Percentiles rank a stretch among this genome's conserved stretches.
Evolutionary conservation across 2,888 invertebrate species (phyloP).

Genomic region (Pomacea canaliculata): DNA sequence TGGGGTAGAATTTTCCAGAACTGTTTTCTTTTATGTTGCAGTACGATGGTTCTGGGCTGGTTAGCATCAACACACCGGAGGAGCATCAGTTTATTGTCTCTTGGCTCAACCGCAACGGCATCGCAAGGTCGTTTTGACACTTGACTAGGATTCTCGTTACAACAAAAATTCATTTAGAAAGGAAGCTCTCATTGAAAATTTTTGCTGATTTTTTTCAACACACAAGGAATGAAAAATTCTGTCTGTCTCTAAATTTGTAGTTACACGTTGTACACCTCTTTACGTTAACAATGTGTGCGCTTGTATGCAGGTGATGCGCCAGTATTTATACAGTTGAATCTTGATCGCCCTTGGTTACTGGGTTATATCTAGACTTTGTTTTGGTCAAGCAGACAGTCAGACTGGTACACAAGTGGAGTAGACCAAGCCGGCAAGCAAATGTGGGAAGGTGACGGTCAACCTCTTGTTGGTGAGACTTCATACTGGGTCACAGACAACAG

Average conservation of each 20-base stretch:
- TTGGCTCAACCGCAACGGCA: constrained; percentile 39
- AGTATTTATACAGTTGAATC: no score
- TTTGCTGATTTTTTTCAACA: not conserved
- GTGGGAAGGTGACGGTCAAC: constrained; percentile 13
- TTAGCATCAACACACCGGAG: constrained; percentile 33
- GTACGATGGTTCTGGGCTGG: constrained; percentile 38
- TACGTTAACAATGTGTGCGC: not conserved
- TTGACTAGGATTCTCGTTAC: not conserved
- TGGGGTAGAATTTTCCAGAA: no score
- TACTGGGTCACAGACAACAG: constrained; percentile 12
- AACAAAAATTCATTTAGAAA: no score
- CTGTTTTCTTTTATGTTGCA: constrained; percentile 9
- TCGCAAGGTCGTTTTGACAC: constrained; percentile 4
- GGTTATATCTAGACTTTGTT: no score
- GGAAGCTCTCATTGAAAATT: not conserved
- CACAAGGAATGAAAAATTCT: not conserved
- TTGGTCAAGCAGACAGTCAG: no score
- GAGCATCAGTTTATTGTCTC: constrained; percentile 42
- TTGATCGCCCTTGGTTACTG: no score
- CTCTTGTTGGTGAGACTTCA: not conserved
- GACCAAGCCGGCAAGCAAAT: not conserved
- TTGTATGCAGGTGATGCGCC: not conserved
- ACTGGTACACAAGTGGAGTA: constrained; percentile 5
- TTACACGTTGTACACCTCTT: not conserved
- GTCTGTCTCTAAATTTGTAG: not conserved